These are phyloP conservation scores for Schizopygopsis malacanthus DNA, from an alignment of 2,797 vertebrate genomes.

Conservation along the genomic window DNA sequence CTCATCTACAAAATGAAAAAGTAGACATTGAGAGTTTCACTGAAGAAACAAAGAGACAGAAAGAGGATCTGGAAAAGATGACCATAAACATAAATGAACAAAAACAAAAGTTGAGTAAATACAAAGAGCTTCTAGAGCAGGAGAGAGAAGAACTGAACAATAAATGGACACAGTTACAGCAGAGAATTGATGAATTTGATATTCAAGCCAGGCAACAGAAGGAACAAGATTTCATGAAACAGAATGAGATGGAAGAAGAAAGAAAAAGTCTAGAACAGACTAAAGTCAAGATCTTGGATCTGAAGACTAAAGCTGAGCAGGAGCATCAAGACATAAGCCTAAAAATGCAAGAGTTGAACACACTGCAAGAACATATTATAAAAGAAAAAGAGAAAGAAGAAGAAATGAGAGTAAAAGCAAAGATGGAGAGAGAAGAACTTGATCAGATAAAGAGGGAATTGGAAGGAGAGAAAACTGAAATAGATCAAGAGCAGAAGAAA, in stretches of 20 bases:
- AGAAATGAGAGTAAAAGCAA: not conserved
- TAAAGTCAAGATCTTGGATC: too few relatives aligned
- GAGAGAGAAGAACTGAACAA: not conserved
- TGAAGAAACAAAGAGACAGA: not conserved
- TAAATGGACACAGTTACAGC: too few relatives aligned
- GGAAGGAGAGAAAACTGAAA: not conserved
- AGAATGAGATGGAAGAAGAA: too few relatives aligned
- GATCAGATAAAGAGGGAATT: not conserved
- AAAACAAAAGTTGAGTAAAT: not conserved
- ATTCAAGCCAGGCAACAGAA: too few relatives aligned
- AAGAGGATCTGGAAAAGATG: not conserved
- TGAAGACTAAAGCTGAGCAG: too few relatives aligned
- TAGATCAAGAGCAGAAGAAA: not conserved
- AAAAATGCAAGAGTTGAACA: not conserved
- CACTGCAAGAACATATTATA: not conserved
- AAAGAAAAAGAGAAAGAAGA: not conserved
- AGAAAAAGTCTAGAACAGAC: too few relatives aligned
- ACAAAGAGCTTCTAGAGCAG: not conserved
- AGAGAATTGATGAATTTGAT: too few relatives aligned
- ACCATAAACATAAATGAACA: not conserved
- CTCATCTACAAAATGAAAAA: not conserved
- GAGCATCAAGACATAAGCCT: not conserved
- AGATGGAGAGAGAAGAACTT: not conserved
- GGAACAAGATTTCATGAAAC: too few relatives aligned
- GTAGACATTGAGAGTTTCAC: not conserved